Conservation (phyloP, 1,140 invertebrate genomes). For the Halictus rubicundus region DNA sequence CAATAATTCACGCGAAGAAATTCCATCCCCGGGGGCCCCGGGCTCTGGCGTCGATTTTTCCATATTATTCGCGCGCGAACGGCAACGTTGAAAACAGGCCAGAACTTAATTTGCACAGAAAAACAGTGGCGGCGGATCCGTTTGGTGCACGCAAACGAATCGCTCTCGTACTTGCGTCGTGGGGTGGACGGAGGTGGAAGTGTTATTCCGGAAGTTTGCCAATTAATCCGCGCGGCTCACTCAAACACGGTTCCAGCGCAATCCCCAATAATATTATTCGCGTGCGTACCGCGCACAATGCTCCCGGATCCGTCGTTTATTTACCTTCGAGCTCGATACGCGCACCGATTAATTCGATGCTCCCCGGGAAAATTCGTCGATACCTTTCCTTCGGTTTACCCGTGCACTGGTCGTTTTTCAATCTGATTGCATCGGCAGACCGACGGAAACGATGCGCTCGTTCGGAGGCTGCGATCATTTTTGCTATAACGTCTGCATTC, state of each 20-base stretch:
- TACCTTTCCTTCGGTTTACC: background rate
- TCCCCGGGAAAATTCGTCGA: background rate
- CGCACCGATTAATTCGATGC: constrained; percentile 14
- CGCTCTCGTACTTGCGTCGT: constrained; percentile 39
- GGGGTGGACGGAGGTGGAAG: constrained; percentile 29
- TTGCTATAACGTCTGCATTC: too few species aligned
- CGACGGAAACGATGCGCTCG: too few species aligned
- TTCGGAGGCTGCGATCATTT: too few species aligned
- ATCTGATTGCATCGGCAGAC: background rate
- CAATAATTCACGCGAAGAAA: background rate
- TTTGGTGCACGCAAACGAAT: constrained; percentile 59
- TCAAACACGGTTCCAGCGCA: constrained; percentile 42
- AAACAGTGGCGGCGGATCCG: constrained; percentile 52
- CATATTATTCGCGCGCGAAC: constrained; percentile 50
- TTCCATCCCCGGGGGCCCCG: constrained; percentile 7
- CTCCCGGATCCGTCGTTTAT: constrained; percentile 25
- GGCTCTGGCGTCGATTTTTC: constrained; percentile 37
- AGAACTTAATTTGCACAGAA: constrained; percentile 61
- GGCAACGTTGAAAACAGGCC: constrained; percentile 45
- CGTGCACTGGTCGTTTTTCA: background rate
- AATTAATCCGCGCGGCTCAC: constrained; percentile 55
- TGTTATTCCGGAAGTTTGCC: constrained; percentile 58
- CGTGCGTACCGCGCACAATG: constrained; percentile 25
- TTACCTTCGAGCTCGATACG: constrained; percentile 10
- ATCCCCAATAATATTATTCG: constrained; percentile 57